Conservation (phyloP, 92 coral and sea anemone species). For the Epizoanthus rinbou region DNA sequence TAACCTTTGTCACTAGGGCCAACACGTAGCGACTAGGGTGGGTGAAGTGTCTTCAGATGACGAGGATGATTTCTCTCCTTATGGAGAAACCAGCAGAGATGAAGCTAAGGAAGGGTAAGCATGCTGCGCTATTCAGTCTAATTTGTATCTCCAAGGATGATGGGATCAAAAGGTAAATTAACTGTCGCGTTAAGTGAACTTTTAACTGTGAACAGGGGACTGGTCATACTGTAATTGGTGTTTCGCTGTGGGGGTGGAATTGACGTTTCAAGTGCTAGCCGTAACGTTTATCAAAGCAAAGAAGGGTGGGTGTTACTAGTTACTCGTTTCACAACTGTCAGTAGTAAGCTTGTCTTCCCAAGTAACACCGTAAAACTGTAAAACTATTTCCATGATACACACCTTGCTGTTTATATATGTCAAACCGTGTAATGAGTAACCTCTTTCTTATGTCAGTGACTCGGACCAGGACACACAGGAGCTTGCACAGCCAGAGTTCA, state of each 20-base stretch:
- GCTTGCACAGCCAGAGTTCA: slow-evolving; percentile 95
- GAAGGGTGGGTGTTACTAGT: too few relatives aligned
- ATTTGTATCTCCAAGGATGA: neutral
- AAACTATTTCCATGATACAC: too few relatives aligned
- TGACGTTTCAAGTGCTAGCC: too few relatives aligned
- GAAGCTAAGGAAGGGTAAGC: slow-evolving; percentile 94
- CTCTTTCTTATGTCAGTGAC: slow-evolving; percentile 55
- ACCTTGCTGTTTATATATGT: neutral
- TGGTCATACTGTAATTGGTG: too few relatives aligned
- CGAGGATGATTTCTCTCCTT: slow-evolving; percentile 97
- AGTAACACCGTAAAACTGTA: too few relatives aligned
- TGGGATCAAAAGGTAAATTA: too few relatives aligned
- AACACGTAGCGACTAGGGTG: slow-evolving; percentile 74
- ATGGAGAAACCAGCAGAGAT: slow-evolving; percentile 97
- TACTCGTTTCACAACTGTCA: too few relatives aligned
- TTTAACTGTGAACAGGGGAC: too few relatives aligned
- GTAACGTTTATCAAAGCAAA: too few relatives aligned
- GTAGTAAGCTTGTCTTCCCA: too few relatives aligned
- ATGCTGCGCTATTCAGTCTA: neutral
- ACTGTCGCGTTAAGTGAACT: too few relatives aligned
- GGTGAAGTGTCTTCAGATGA: slow-evolving; percentile 96
- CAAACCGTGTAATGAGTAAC: neutral
- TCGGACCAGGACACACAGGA: slow-evolving; percentile 91
- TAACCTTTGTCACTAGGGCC: slow-evolving; percentile 50
- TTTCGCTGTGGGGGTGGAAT: too few relatives aligned